Evolutionary conservation across 2,888 invertebrate genomes (phyloP), one percentile per base, ranked within the genome.

Genomic region (Megaustenia siamemsis): DNA sequence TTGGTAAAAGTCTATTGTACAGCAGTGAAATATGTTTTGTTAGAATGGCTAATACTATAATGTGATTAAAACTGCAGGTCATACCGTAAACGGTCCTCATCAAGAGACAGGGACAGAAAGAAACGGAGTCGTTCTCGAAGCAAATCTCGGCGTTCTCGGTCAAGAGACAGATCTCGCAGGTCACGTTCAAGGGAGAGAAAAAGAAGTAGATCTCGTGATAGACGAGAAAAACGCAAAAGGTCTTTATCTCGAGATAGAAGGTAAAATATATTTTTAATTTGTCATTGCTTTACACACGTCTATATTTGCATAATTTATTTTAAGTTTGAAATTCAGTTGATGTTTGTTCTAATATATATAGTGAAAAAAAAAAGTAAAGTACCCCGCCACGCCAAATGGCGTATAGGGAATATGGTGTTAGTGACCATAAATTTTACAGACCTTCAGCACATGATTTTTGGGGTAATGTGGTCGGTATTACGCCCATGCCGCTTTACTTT

Each of bases 121-220:
- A 86, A 82, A 53, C 81, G 88, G 77, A 89, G 87, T 85, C 88
- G 86, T 28, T 87, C 86, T 76, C 86, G 87, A 78, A 89, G 88
- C 49, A 86, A 89, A 76, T 89, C 89, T 40, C 87, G 91, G 84
- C 93, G 88, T 28, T 86, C 87, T 78, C 66, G 87, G 43, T 84
- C 86, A 32, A 82, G 87, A 40, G 86, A 86, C 1, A 86, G 90
- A 63, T 80, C 68, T 28, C 86, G 88, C 79, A 82, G 92, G 28
- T 91, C 92, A 38, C 88, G 92, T n/a, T 91, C 91, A 66, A 86
- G 91, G 53, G 90, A 90, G 15, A 89, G 91, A 82, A 86, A 88
- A 76, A 85, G 92, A 60, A 89, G 89, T n/a, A 84, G 89, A 35
- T 91, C 90, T 10, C 87, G 90, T 78, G 86, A 86, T 0, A 71